Percentiles rank a stretch among this genome's conserved stretches.
These are phyloP conservation scores for Limulus polyphemus DNA, from an alignment of 2,888 invertebrate species.

Conservation along the genomic window DNA sequence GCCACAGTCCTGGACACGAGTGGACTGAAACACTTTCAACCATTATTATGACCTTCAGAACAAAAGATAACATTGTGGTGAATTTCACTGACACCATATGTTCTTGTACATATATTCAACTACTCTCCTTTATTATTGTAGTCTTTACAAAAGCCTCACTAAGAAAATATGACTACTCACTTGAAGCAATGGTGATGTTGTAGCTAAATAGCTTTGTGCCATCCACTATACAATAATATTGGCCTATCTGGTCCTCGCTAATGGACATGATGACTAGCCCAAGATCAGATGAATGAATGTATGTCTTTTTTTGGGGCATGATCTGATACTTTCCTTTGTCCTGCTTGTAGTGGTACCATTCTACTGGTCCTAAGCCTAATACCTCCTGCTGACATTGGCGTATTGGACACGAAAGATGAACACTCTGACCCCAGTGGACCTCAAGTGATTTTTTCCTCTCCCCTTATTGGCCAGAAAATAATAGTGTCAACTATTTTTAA, in stretches of 20 bases:
- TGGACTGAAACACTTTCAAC: no score
- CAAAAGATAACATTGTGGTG: no score
- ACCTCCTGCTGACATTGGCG: constrained; percentile 31
- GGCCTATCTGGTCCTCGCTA: constrained; percentile 73
- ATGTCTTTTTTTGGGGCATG: constrained; percentile 66
- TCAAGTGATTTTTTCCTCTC: constrained; percentile 72
- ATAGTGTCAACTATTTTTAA: no score
- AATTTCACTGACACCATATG: no score
- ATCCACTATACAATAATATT: constrained; percentile 82
- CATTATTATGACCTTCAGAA: no score
- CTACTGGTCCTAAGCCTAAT: constrained; percentile 20
- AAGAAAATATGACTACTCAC: constrained; percentile 21
- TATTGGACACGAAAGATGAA: constrained; percentile 80
- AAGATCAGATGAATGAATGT: constrained; percentile 82
- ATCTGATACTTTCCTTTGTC: constrained; percentile 29
- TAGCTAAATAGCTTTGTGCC: constrained; percentile 75
- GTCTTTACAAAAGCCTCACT: no score
- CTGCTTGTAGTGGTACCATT: constrained; percentile 28
- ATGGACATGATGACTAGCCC: constrained; percentile 80
- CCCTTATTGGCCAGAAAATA: no score
- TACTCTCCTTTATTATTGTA: no score
- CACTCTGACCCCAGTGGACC: constrained; percentile 88
- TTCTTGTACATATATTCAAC: no score
- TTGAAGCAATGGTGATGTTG: constrained; percentile 77
- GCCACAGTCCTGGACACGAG: no score